Evolutionary conservation across 2,888 invertebrate species (phyloP).

Genomic region (Theodoxus fluviatilis): DNA sequence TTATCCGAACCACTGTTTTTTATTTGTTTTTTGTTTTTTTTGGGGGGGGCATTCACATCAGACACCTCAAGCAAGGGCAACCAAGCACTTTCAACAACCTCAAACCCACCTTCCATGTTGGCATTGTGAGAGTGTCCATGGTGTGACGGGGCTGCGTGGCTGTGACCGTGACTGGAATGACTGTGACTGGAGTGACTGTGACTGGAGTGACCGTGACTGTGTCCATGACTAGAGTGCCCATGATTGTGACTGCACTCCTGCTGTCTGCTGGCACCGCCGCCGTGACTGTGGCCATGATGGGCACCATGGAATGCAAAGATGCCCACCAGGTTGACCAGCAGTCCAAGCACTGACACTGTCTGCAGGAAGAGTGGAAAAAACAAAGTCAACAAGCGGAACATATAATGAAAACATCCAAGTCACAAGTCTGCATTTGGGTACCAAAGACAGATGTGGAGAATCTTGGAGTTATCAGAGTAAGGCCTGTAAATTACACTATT

Average conservation of each 20-base stretch:
- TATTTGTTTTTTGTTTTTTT: too few species aligned
- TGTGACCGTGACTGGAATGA: constrained; percentile 52
- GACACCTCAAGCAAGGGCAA: too few species aligned
- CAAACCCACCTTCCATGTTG: constrained; percentile 69
- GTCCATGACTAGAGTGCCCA: constrained; percentile 53
- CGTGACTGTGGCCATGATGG: constrained; percentile 60
- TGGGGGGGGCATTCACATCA: too few species aligned
- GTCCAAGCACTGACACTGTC: constrained; percentile 69
- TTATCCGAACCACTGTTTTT: too few species aligned
- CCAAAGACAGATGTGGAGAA: too few species aligned
- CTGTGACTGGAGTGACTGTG: constrained; percentile 56
- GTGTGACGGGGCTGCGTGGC: constrained; percentile 34
- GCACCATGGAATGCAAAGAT: constrained; percentile 68
- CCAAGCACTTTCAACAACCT: too few species aligned
- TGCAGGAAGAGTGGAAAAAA: constrained; percentile 55
- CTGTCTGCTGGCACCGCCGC: constrained; percentile 59
- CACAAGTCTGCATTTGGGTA: too few species aligned
- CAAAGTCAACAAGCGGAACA: too few species aligned
- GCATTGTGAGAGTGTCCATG: constrained; percentile 63
- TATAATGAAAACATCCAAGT: too few species aligned
- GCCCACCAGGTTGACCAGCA: constrained; percentile 70
- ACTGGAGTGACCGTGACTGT: constrained; percentile 61
- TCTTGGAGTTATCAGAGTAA: too few species aligned
- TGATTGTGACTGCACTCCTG: too few species aligned
- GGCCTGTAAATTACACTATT: too few species aligned